Percentiles rank a stretch among this genome's conserved stretches.
Conservation (phyloP, 1,140 invertebrate genomes). For the Ips typographus region DNA sequence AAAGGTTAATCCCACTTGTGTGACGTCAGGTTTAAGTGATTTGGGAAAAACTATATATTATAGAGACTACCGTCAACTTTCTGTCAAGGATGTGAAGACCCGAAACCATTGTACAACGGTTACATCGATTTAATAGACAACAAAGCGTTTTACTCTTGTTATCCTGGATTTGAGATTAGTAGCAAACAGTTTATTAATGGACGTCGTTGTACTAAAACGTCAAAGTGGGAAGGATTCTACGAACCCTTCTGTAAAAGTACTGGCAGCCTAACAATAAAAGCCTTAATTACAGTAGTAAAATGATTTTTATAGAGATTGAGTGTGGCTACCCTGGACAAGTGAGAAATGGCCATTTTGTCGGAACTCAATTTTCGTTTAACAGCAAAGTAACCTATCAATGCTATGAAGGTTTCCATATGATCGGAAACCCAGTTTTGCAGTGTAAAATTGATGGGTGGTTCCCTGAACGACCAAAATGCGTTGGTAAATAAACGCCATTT, state of each 20-base stretch:
- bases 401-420: conserved; percentile 55
- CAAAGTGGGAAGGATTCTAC: conserved; percentile 56
- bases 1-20: conserved; percentile 45
- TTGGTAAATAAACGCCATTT: conserved; percentile 46
- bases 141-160: conserved; percentile 56
- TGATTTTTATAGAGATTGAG: conserved; percentile 50
- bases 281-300: too few relatives aligned
- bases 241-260: conserved; percentile 56
- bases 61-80: conserved; percentile 54
- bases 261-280: neutral
- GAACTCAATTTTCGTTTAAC: conserved; percentile 57
- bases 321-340: conserved; percentile 64
- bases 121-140: conserved; percentile 47
- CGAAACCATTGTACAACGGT: conserved; percentile 53
- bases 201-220: conserved; percentile 55
- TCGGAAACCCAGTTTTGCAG: conserved; percentile 52
- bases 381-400: conserved; percentile 59
- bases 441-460: conserved; percentile 60
- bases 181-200: conserved; percentile 43
- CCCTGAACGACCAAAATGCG: conserved; percentile 53
- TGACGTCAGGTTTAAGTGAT: neutral
- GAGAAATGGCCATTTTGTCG: conserved; percentile 56
- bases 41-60: conserved; percentile 7
- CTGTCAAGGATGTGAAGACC: conserved; percentile 58
- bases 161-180: conserved; percentile 56